Percentiles rank a stretch among this genome's conserved stretches.
Conservation (phyloP, 2,797 vertebrate genomes). For the Myotis myotis region DNA sequence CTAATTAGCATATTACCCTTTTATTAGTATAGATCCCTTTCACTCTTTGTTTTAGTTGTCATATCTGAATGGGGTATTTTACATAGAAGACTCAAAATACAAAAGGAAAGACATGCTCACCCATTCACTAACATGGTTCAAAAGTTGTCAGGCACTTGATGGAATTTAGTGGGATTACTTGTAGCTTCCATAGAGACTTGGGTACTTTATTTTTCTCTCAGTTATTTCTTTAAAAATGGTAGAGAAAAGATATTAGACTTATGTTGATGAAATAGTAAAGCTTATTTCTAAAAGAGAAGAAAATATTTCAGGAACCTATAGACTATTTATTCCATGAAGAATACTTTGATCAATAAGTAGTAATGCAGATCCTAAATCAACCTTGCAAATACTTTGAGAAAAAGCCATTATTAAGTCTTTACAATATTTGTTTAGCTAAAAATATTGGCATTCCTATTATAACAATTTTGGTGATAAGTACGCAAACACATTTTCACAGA, state of each 20-base stretch:
- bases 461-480: background rate
- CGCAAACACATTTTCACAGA: background rate
- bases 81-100: background rate
- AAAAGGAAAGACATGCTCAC: background rate
- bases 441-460: background rate
- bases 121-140: background rate
- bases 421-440: background rate
- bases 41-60: background rate
- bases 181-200: background rate
- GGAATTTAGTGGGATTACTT: background rate
- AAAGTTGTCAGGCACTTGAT: background rate
- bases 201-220: background rate
- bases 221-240: background rate
- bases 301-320: background rate
- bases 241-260: background rate
- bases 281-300: background rate
- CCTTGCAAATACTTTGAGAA: background rate
- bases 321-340: background rate
- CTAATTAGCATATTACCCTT: too few species aligned
- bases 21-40: background rate
- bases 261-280: background rate
- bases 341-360: background rate
- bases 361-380: background rate
- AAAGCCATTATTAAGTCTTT: conserved; percentile 18
- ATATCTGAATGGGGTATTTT: background rate